Base-by-base conservation (phyloP, 2,113 vertebrate species). In the Taxidea taxus region DNA sequence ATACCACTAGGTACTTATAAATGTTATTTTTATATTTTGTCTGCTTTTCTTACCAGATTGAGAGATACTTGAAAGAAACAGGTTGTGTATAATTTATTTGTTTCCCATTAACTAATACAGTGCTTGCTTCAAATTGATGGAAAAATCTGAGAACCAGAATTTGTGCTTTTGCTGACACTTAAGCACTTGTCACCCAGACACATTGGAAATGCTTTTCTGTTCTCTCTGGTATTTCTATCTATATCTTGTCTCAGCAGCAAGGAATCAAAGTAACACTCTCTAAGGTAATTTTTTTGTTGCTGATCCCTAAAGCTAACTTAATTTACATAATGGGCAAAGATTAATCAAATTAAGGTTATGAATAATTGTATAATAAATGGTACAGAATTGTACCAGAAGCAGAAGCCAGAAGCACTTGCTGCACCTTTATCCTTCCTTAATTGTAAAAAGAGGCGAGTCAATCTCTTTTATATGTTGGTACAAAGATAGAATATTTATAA, bases 311-410 rank as follows among this genome's bases (percentile, higher is more conserved):
- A 97, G 87, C 83, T 81, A 97, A 91, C 49, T 96, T 89, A 82
- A 87, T 87, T 97, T 91, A 87, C 74, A 93, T 78, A 60, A 92
- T 12, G 70, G 44, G n/a, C 47, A 94, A 90, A 66, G 87, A 90
- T 92, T 94, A 95, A 97, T 95, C 70, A 96, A 88, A 68, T 95
- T 87, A 87, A 60, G 47, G n/a, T 88, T 96, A 75, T 64, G 92
- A 84, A 49, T 80, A 94, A 25, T 9, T 64, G 93, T 70, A 5
- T 81, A 92, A 87, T 91, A 97, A 97, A 92, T 78, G 75, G 14
- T 58, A 39, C 47, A 56, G 62, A 91, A 95, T 34, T 89, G n/a
- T n/a, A n/a, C n/a, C n/a, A n/a, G 47, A 95, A 51, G 31, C 2
- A 66, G 27, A 93, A 94, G 37, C 31, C 66, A 77, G 64, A 92